Evolutionary conservation across 2,797 vertebrate genomes (phyloP).

Genomic region (Buphagus erythrorhynchus): DNA sequence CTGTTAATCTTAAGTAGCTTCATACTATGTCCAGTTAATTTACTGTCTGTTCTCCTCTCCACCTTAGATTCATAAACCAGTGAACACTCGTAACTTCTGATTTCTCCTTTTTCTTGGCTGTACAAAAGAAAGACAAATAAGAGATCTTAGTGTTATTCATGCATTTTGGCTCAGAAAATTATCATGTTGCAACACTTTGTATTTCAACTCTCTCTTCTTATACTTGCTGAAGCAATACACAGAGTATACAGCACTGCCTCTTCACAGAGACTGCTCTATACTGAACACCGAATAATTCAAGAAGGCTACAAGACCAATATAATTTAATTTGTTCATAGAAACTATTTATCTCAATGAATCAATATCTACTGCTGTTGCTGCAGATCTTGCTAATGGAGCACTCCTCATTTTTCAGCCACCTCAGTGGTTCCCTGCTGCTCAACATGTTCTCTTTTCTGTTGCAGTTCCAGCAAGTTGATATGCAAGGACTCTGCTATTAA

Average conservation of each 20-base stretch:
- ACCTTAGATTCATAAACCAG: conserved; percentile 69
- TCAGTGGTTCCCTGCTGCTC: not conserved
- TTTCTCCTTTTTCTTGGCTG: conserved; percentile 69
- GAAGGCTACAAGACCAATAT: not conserved
- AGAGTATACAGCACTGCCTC: not conserved
- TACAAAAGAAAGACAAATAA: conserved; percentile 36
- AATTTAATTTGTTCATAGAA: not conserved
- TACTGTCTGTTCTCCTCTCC: conserved; percentile 40
- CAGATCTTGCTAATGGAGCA: not conserved
- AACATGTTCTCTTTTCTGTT: not conserved
- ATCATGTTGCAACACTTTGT: not conserved
- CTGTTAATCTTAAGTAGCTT: conserved; percentile 83
- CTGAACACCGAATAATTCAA: not conserved
- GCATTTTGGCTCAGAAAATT: not conserved
- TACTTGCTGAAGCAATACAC: not conserved
- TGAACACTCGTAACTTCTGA: conserved; percentile 30
- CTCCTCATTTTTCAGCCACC: not conserved
- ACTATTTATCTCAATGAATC: not conserved
- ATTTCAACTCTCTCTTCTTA: not conserved
- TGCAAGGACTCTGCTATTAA: not conserved
- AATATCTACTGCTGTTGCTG: not conserved
- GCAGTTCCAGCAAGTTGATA: not conserved
- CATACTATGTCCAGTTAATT: conserved; percentile 71
- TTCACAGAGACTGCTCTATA: fast-evolving
- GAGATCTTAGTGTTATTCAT: not conserved